Evolutionary conservation across 2,113 vertebrate species (phyloP), one percentile per base, ranked within the genome.

Genomic region (Buteo buteo): DNA sequence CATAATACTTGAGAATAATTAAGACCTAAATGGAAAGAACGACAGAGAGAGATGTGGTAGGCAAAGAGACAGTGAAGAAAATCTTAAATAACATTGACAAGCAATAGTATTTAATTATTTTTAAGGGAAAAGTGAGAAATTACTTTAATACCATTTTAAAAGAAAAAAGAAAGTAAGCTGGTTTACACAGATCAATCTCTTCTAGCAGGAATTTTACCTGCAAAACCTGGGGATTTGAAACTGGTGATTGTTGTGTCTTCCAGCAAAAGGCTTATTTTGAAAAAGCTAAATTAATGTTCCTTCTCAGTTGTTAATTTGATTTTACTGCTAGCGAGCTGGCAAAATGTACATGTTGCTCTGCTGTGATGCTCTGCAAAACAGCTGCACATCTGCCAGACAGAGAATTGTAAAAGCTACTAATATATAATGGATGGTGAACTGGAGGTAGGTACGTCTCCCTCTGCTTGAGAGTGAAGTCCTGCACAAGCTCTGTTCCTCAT

Each of bases 281-380:
- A 80, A 96, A 84, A 80, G 21, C 28, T 44, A 85, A 95, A 93
- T 88, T 77, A 93, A 42, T 45, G 50, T 69, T 97, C 72, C 61
- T 96, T 94, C 81, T 96, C 0, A 0, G 92, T 90, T 94, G 82
- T 80, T 96, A 94, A 88, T 93, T 96, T 74, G 82, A 85, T 94
- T 98, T 96, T 95, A 88, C 36, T 96, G 59, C 66, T 55, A 64
- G 64, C 31, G 84, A 97, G 47, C 40, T 82, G 38, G n/a, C 38
- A 90, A 93, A 88, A 80, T 34, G 45, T 57, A 36, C 24, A 21
- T 44, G 13, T 74, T 94, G 15, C 49, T 97, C 69, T 82, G 42
- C 66, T 70, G 50, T 61, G 21, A 19, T 76, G 76, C 38, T 87
- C 73, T 61, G 62, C 55, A 85, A 96, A 96, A 58, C n/a, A 90